Base-by-base conservation (phyloP, 2,113 vertebrate genomes). In the Phyllostomus hastatus region DNA sequence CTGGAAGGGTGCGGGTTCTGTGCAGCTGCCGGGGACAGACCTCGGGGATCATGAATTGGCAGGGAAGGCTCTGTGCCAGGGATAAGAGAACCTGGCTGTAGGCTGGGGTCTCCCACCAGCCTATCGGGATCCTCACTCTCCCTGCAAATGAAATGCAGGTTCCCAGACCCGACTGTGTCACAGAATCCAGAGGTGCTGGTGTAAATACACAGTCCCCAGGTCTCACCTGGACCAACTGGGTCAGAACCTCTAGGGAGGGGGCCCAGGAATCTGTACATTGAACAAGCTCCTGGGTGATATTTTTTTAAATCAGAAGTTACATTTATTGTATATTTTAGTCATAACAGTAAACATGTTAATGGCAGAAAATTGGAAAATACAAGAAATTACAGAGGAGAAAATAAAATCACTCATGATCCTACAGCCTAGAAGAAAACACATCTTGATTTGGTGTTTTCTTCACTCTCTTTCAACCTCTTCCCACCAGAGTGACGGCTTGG, bases 361-460 rank as follows among this genome's bases (percentile, higher is more conserved):
- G 38, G 24, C 43, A 75, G 67, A 81, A 93, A 59, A 76, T 4
- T 80, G 52, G 76, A 76, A 88, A 89, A 75, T 35, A 31, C 2
- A 84, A 87, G 69, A 86, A 75, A 59, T 48, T 31, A 80, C 28
- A 85, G 28, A 72, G 11, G 19, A 90, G 80, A 91, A 79, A 69
- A 84, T 76, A 73, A 96, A 94, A 90, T 75, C 50, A 57, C 16
- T 50, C 16, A 24, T 26, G 79, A 85, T 70, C 88, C 80, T 84
- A 70, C 0, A 52, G 50, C 70, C 95, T 95, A 26, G 80, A 95
- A 96, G 80, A 95, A 89, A 97, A 89, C 17, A 22, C 76, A 75
- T 70, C 7, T 16, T 7, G 31, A 89, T n/a, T 20, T 35, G 75
- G 4, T 57, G 17, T 81, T 92, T 90, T 83, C 83, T 87, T 84